Evolutionary conservation across 2,797 vertebrate genomes (phyloP), one percentile per base, ranked within the genome.

Genomic region (Spatula versicolor): DNA sequence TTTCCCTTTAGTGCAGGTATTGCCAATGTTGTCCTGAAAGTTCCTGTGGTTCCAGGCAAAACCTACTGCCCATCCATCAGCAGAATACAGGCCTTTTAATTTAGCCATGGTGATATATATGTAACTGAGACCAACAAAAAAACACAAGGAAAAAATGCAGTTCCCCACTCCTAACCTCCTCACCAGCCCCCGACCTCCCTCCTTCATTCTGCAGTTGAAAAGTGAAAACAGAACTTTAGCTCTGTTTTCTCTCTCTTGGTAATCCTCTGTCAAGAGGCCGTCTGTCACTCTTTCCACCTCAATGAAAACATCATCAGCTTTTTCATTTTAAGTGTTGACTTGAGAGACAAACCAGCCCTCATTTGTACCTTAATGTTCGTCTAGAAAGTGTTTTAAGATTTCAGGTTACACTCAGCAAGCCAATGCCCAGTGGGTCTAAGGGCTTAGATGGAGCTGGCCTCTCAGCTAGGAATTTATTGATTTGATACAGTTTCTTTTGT

Each of bases 401-500:
- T 97, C 93, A 94, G 88, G 95, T 97, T 97, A 97, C 91, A 94
- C 94, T 97, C 92, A 90, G 85, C 92, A 96, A 97, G 93, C 83
- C 81, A 21, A 37, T 96, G 96, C 95, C 95, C 79, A 58, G 64
- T 97, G 96, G 91, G 93, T 95, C 20, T 82, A 95, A 95, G 91
- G 90, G 93, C 83, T 97, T 96, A 92, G 31, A 46, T 8, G 37
- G 85, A 94, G 69, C 76, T 90, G 82, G 91, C 88, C 92, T 94
- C 95, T 97, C 93, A 83, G 94, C 64, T 91, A 93, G 45, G 93
- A 97, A 92, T 94, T 96, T 94, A 96, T 96, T 96, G 95, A 97
- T 97, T 97, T 96, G 97, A 94, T 96, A 97, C 95, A 97, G 92
- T 90, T 97, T 97, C 97, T 97, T 97, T 96, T 96, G 95, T 98